phyloP scores from a whole-genome alignment of 2,888 invertebrate species.

The Dryadula phaetusa region DNA sequence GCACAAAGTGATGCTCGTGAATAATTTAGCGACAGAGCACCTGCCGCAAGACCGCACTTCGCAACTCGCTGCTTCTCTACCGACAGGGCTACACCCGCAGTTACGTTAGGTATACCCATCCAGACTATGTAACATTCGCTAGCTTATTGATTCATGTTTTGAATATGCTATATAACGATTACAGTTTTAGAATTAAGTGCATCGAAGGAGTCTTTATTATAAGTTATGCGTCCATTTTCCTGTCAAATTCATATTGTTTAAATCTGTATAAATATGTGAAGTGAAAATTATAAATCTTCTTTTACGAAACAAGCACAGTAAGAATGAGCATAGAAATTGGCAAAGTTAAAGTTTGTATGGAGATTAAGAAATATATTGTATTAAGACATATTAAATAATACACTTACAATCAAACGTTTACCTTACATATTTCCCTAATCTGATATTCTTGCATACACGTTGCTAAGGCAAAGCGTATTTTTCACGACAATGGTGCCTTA shows the following conservation, averaged over 20 bases:
- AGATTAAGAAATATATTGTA: no score
- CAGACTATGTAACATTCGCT: slow-evolving; percentile 23
- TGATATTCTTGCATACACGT: no score
- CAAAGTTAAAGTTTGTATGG: no score
- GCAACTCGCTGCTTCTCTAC: slow-evolving; percentile 45
- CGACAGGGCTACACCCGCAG: slow-evolving; percentile 55
- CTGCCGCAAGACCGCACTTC: slow-evolving; percentile 71
- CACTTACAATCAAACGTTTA: no score
- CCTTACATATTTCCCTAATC: no score
- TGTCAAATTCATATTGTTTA: no score
- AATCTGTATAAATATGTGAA: no score
- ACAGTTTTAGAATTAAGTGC: not conserved
- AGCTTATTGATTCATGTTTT: slow-evolving; percentile 28
- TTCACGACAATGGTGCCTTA: not conserved
- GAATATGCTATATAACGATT: not conserved
- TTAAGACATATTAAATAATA: no score
- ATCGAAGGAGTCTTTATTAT: not conserved
- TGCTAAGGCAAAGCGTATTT: not conserved
- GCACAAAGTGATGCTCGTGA: slow-evolving; percentile 82
- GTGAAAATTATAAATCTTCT: no score
- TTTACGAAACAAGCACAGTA: no score
- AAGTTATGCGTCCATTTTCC: no score
- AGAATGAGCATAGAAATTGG: no score
- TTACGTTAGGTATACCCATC: slow-evolving; percentile 23
- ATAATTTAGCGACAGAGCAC: slow-evolving; percentile 77